Evolutionary conservation across 2,888 invertebrate genomes (phyloP).

Genomic region (Orchesellides sinensis): DNA sequence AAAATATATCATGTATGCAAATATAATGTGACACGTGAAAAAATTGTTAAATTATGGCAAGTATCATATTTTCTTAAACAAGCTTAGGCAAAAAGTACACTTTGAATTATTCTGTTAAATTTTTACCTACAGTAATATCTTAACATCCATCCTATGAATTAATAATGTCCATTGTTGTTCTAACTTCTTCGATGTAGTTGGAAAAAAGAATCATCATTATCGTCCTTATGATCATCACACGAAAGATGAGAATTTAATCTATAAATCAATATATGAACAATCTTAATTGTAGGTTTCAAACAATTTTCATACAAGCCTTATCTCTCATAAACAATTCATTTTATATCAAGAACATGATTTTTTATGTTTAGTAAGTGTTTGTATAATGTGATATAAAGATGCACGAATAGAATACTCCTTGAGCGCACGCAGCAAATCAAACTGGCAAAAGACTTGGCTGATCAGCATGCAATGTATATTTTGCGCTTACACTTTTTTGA

Average conservation of each 20-base stretch:
- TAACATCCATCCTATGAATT: neutral
- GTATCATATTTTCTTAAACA: slow-evolving; percentile 14
- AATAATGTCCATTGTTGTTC: neutral
- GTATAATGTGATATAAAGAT: too few relatives aligned
- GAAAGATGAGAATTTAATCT: slow-evolving; percentile 62
- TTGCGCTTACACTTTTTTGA: neutral
- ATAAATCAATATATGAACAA: slow-evolving; percentile 67
- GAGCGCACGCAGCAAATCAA: slow-evolving; percentile 20
- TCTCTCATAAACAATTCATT: slow-evolving; percentile 7
- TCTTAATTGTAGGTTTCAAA: slow-evolving; percentile 64
- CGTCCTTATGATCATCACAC: slow-evolving; percentile 3
- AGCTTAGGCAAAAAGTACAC: neutral
- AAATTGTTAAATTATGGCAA: slow-evolving; percentile 53
- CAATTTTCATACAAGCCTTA: slow-evolving; percentile 17
- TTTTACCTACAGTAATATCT: too few relatives aligned
- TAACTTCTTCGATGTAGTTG: neutral
- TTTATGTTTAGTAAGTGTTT: too few relatives aligned
- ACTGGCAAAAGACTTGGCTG: neutral
- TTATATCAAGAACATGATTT: slow-evolving; percentile 16
- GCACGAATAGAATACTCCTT: too few relatives aligned
- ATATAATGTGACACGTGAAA: slow-evolving; percentile 66
- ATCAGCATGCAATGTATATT: slow-evolving; percentile 16
- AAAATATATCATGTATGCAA: slow-evolving; percentile 70
- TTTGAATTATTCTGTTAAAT: neutral
- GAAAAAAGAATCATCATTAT: slow-evolving; percentile 18